These are phyloP conservation scores for Periophthalmodon schlosseri DNA, from an alignment of 2,113 vertebrate species.

Conservation along the genomic window DNA sequence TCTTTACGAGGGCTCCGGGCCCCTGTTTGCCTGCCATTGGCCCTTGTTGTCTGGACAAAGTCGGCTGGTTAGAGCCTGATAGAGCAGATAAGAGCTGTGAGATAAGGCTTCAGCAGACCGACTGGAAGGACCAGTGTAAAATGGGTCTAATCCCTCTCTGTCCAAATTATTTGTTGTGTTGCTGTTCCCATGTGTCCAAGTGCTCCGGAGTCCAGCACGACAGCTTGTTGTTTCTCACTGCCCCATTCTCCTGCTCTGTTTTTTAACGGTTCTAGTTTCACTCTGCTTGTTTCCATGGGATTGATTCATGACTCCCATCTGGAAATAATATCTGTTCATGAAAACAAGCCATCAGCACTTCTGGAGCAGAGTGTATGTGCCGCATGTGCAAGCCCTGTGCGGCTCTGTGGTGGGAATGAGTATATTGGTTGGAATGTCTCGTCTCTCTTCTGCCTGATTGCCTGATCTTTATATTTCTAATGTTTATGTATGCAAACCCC, in stretches of 20 bases:
- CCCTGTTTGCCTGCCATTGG: constrained; percentile 56
- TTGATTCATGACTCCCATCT: constrained; percentile 82
- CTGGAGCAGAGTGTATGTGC: constrained; percentile 46
- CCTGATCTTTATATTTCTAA: neutral
- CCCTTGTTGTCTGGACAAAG: constrained; percentile 71
- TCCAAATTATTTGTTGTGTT: constrained; percentile 15
- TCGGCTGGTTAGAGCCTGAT: constrained; percentile 66
- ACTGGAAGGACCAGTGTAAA: constrained; percentile 32
- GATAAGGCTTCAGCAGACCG: constrained; percentile 43
- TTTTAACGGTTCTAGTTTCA: constrained; percentile 82
- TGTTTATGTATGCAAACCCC: neutral
- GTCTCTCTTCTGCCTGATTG: neutral
- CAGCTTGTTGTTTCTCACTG: constrained; percentile 55
- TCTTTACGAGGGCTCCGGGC: constrained; percentile 29
- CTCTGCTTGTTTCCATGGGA: constrained; percentile 75
- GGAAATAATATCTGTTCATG: constrained; percentile 80
- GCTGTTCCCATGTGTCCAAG: constrained; percentile 17
- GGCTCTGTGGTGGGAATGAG: neutral
- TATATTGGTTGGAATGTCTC: neutral
- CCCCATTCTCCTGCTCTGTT: constrained; percentile 66
- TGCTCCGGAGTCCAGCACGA: constrained; percentile 36
- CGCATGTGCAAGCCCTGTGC: constrained; percentile 5
- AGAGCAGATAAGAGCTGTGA: constrained; percentile 57
- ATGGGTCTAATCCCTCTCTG: constrained; percentile 1
- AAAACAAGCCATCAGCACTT: constrained; percentile 77